Evolutionary conservation across 2,888 invertebrate species (phyloP), one percentile per base, ranked within the genome.

Genomic region (Drosophila colorata): DNA sequence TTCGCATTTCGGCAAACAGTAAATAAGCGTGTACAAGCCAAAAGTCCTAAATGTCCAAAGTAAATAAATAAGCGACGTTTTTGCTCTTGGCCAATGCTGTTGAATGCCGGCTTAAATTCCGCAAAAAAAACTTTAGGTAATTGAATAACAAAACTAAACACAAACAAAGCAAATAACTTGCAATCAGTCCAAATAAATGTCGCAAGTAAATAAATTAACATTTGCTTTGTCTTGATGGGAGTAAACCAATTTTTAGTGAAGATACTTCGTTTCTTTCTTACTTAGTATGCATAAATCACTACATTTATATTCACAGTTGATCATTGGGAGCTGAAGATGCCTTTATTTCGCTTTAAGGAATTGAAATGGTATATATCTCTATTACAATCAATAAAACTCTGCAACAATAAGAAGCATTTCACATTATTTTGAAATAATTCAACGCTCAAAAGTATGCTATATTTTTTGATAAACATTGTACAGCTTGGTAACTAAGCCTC

Each of bases 1-100:
- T 74, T 86, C 87, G 58, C 78, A 80, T 87, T 83, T 84, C 85
- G 69, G 67, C 74, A 74, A 84, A 81, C 82, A 79, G 72, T 86
- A 83, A 87, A 84, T 81, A 81, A 84, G 69, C 69, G 66, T 78
- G 57, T 63, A 60, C 58, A 52, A 53, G 64, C 59, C 53, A 52
- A 71, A 67, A 75, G 63, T 53, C 44, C 57, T 71, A 80, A 79
- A 71, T 77, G 80, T 71, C 80, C 55, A 80, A 52, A 84, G 85
- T 71, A 87, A 84, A 83, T 84, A 83, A 84, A 77, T 81, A 81
- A 64, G 65, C 63, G 63, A 52, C 61, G 46, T 53, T 63, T 48
- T 35, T 43, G 31, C 72, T 59, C 31, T 57, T 58, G 37, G 35
- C 56, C 58, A 70, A 64, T 53, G 35, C 59, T 68, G 59, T 65